phyloP scores from a whole-genome alignment of 2,797 vertebrate species.

The Poeciliopsis presidionis region DNA sequence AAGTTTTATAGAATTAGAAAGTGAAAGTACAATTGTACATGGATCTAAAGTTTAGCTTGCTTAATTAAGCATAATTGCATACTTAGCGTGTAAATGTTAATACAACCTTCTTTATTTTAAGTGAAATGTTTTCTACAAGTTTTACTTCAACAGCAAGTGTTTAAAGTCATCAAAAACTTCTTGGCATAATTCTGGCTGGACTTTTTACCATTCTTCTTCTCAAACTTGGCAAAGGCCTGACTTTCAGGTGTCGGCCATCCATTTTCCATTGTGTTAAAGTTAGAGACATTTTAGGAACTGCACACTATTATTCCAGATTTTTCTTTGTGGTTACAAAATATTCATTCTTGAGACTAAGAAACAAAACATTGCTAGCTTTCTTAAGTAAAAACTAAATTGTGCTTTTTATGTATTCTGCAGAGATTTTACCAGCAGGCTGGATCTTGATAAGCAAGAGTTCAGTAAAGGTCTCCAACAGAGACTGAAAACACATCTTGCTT shows the following conservation, averaged over 20 bases:
- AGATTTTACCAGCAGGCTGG: not conserved
- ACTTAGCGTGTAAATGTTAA: not conserved
- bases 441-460: not conserved
- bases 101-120: not conserved
- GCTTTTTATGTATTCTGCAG: not conserved
- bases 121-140: not conserved
- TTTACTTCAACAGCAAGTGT: not conserved
- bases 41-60: not conserved
- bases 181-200: not conserved
- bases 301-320: too few relatives aligned
- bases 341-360: not conserved
- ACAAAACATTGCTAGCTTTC: not conserved
- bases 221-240: not conserved
- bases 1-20: not conserved
- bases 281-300: not conserved
- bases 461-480: conserved; percentile 1
- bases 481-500: not conserved
- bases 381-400: not conserved
- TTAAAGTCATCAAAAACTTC: not conserved
- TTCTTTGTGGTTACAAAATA: too few relatives aligned
- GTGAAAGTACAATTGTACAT: not conserved
- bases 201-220: not conserved
- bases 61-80: not conserved
- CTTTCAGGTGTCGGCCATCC: not conserved
- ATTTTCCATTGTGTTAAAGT: not conserved